phyloP scores from a whole-genome alignment of 2,888 invertebrate genomes.

The Hemistola chrysoprasaria region DNA sequence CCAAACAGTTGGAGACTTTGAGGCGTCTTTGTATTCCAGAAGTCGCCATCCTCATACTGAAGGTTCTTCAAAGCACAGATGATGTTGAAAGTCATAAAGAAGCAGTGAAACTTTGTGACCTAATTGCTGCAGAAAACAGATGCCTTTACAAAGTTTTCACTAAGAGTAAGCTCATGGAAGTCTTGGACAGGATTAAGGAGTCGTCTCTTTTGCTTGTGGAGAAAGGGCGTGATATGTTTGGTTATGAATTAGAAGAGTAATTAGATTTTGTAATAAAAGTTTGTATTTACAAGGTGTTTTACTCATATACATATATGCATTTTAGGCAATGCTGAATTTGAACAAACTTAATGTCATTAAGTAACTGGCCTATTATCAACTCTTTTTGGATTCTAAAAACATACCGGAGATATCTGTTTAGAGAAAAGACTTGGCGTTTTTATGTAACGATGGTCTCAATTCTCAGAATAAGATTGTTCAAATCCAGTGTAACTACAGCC shows the following conservation, averaged over 20 bases:
- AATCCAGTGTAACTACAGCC: too few species aligned
- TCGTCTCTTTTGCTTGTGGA: slow-evolving; percentile 89
- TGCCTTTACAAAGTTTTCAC: slow-evolving; percentile 91
- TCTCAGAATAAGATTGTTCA: too few species aligned
- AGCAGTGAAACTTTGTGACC: slow-evolving; percentile 87
- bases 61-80: slow-evolving; percentile 89
- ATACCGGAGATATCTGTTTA: too few species aligned
- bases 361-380: too few species aligned
- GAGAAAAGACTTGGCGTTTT: too few species aligned
- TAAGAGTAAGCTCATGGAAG: slow-evolving; percentile 88
- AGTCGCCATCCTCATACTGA: slow-evolving; percentile 88
- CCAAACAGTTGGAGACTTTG: slow-evolving; percentile 87
- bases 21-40: slow-evolving; percentile 93
- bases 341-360: too few species aligned
- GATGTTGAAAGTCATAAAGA: slow-evolving; percentile 89
- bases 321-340: too few species aligned
- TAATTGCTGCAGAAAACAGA: slow-evolving; percentile 90
- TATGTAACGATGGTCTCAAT: too few species aligned
- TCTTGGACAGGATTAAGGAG: slow-evolving; percentile 89
- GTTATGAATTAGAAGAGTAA: slow-evolving; percentile 79
- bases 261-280: slow-evolving; percentile 49
- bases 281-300: slow-evolving; percentile 46
- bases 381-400: too few species aligned
- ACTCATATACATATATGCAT: slow-evolving; percentile 31
- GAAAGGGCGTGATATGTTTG: slow-evolving; percentile 91